Evolutionary conservation across 1,140 invertebrate species (phyloP).

Genomic region (Neuroterus valhalla): DNA sequence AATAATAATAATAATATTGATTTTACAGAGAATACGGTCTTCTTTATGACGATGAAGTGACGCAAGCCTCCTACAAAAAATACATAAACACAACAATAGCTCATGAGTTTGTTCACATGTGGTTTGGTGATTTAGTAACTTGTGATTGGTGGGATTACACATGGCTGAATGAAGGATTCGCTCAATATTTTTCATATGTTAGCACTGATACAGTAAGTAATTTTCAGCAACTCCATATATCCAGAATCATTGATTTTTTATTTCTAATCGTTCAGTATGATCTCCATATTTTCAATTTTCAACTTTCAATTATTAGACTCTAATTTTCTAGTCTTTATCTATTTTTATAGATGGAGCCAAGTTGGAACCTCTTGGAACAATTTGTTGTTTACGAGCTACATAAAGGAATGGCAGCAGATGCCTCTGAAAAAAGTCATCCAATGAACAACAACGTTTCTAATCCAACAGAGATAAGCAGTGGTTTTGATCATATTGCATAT

Average conservation of each 20-base stretch:
- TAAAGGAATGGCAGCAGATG: slow-evolving; percentile 54
- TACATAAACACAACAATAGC: slow-evolving; percentile 76
- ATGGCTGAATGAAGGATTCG: slow-evolving; percentile 85
- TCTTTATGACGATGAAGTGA: slow-evolving; percentile 77
- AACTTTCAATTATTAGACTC: too few relatives aligned
- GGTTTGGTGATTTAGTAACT: slow-evolving; percentile 82
- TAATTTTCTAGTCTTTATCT: too few relatives aligned
- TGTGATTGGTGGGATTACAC: slow-evolving; percentile 81
- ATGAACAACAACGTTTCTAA: slow-evolving; percentile 58
- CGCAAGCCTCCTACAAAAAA: slow-evolving; percentile 72
- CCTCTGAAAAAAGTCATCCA: slow-evolving; percentile 49
- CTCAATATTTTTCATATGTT: slow-evolving; percentile 75
- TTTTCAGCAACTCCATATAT: too few relatives aligned
- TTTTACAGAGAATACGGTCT: slow-evolving; percentile 76
- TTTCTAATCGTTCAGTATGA: too few relatives aligned
- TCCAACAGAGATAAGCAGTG: slow-evolving; percentile 77
- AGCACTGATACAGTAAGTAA: slow-evolving; percentile 59
- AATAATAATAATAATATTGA: background rate
- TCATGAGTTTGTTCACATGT: slow-evolving; percentile 84
- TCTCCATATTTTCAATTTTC: background rate
- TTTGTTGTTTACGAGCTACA: slow-evolving; percentile 69
- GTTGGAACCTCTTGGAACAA: slow-evolving; percentile 76
- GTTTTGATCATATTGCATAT: slow-evolving; percentile 85
- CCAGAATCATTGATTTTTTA: too few relatives aligned
- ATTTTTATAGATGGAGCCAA: slow-evolving; percentile 61